Base-by-base conservation (phyloP, 1,140 invertebrate genomes). In the Scaptodrosophila lebanonensis region DNA sequence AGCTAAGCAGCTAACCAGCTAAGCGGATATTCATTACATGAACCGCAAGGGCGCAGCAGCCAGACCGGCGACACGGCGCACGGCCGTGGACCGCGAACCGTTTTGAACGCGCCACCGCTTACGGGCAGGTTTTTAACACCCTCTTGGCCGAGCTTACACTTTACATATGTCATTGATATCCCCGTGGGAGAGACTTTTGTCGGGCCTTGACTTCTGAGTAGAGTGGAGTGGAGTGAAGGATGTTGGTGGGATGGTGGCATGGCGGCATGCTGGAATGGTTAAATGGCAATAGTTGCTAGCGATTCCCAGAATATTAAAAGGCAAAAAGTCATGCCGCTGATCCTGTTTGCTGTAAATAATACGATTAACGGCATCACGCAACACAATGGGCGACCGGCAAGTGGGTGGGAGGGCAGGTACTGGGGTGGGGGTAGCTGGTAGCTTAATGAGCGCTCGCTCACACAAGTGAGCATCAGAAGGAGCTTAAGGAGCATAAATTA, bases 311-410 rank as follows among this genome's bases (percentile, higher is more conserved):
- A n/a, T n/a, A n/a, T n/a, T n/a, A n/a, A 8, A 25, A 27, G 40
- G 39, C 57, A 64, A 60, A n/a, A 60, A 79, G 75, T 79, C 73
- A 79, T 60, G 35, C 60, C 84, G 54, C 76, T 86, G 85, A 86
- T 86, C 85, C 85, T 77, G 64, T 76, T 84, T 86, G 85, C 83
- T 86, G 85, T 86, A 86, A 86, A 86, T 86, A 86, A 86, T 86
- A 75, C 79, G 85, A 86, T 86, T 85, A 86, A 82, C 75, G 73
- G 71, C 71, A 84, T 82, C 75, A 82, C 68, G 76, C 67, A 77
- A 67, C 40, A 39, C 68, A 50, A 18, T 8, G 25, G 12, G 47
- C 62, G 43, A 7, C 12, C 8, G 27, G 45, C 20, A 59, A 27
- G 12, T 8, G 9, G 2, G 27, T 1, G 15, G 44, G 27, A 3